phyloP scores from a whole-genome alignment of 2,113 vertebrate genomes.

The Thamnaconus septentrionalis region DNA sequence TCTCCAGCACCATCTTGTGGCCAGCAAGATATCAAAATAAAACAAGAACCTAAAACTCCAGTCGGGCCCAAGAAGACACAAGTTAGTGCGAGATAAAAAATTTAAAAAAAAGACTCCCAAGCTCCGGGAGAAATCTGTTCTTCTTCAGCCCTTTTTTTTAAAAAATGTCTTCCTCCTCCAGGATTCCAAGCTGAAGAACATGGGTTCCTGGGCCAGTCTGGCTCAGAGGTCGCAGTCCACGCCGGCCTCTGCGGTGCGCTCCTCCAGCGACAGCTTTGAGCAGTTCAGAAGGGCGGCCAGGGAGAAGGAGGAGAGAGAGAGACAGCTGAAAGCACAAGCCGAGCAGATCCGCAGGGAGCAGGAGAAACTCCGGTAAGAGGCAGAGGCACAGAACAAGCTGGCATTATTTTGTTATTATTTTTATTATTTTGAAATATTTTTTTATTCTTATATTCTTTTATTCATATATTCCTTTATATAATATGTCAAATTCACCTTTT shows the following conservation, averaged over 20 bases:
- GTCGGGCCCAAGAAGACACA: conserved; percentile 85
- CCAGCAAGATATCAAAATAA: conserved; percentile 82
- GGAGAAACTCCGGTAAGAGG: conserved; percentile 81
- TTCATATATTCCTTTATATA: too few species aligned
- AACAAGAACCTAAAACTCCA: conserved; percentile 86
- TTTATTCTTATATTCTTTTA: too few species aligned
- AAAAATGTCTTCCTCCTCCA: background rate
- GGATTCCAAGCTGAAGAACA: conserved; percentile 83
- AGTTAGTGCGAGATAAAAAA: conserved; percentile 28
- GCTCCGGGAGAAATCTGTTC: background rate
- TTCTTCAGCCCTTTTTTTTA: background rate
- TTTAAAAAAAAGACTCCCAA: too few species aligned
- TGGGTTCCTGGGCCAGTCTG: conserved; percentile 90
- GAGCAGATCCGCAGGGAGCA: conserved; percentile 83
- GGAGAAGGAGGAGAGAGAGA: conserved; percentile 91
- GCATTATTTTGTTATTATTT: too few species aligned
- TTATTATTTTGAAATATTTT: too few species aligned
- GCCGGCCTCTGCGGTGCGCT: conserved; percentile 82
- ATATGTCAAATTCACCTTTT: too few species aligned
- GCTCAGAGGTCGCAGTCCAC: conserved; percentile 86
- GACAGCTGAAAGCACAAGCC: conserved; percentile 85
- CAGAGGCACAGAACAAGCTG: background rate
- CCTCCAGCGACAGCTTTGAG: conserved; percentile 91
- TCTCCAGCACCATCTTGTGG: conserved; percentile 71
- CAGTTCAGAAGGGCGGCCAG: conserved; percentile 85